phyloP scores from a whole-genome alignment of 2,888 invertebrate species.

The Omphaloscelis lunosa region DNA sequence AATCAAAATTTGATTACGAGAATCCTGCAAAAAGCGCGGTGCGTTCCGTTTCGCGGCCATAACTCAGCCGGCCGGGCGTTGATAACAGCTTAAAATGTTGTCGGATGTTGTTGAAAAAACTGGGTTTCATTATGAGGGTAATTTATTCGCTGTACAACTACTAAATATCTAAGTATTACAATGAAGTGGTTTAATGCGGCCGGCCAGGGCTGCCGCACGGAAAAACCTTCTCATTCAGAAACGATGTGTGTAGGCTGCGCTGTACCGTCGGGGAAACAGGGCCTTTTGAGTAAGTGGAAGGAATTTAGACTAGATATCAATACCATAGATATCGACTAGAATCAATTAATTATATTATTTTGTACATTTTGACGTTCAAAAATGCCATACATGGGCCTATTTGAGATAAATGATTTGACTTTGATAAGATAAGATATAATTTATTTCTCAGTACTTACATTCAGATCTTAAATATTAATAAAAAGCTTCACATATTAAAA shows the following conservation, averaged over 20 bases:
- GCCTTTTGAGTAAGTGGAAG: neutral
- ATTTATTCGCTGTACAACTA: constrained; percentile 81
- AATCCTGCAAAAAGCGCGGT: constrained; percentile 78
- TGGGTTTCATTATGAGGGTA: constrained; percentile 77
- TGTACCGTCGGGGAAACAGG: constrained; percentile 45
- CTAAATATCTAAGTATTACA: constrained; percentile 86
- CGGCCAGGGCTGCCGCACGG: constrained; percentile 70
- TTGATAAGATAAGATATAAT: too few relatives aligned
- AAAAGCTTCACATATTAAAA: too few relatives aligned
- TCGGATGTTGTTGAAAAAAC: constrained; percentile 77
- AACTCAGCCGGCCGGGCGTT: constrained; percentile 79
- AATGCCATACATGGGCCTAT: too few relatives aligned
- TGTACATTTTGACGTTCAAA: too few relatives aligned
- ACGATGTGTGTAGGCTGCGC: constrained; percentile 71
- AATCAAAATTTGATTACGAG: constrained; percentile 87
- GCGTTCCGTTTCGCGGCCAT: constrained; percentile 67
- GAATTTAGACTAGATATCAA: too few relatives aligned
- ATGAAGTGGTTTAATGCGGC: constrained; percentile 81
- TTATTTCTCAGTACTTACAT: too few relatives aligned
- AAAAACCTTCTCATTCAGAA: constrained; percentile 75
- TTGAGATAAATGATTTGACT: too few relatives aligned
- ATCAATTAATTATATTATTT: too few relatives aligned
- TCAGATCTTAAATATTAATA: too few relatives aligned
- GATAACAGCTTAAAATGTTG: constrained; percentile 83
- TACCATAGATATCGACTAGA: too few relatives aligned